Evolutionary conservation across 2,888 invertebrate species (phyloP).

Genomic region (Siphlonurus alternatus): DNA sequence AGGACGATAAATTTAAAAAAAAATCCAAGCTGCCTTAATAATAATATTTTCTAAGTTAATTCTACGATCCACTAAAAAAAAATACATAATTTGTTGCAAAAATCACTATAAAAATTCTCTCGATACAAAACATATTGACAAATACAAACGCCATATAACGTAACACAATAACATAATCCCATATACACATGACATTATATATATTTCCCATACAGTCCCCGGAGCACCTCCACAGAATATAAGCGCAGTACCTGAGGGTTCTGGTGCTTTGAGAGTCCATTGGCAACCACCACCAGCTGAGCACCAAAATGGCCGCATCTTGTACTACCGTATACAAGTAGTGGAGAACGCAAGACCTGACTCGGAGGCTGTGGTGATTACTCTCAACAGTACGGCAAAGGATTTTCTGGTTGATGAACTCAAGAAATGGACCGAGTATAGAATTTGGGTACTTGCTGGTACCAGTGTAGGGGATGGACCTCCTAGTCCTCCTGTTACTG

Average conservation of each 20-base stretch:
- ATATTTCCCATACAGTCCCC: constrained; percentile 59
- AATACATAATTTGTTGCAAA: no score
- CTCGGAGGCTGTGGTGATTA: constrained; percentile 66
- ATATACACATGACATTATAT: no score
- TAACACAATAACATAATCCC: no score
- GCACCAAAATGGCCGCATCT: constrained; percentile 80
- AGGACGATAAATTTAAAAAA: no score
- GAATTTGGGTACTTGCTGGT: constrained; percentile 91
- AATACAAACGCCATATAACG: no score
- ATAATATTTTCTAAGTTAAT: no score
- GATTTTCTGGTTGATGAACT: constrained; percentile 73
- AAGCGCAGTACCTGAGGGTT: constrained; percentile 70
- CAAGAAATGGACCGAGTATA: constrained; percentile 89
- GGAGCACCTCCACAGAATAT: constrained; percentile 94
- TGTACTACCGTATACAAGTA: constrained; percentile 78
- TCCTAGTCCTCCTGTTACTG: constrained; percentile 75
- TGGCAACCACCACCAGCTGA: constrained; percentile 90
- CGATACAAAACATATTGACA: no score
- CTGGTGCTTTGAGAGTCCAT: constrained; percentile 72
- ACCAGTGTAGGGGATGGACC: constrained; percentile 95
- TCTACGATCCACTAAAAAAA: no score
- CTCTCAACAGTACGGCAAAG: constrained; percentile 50
- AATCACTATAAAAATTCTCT: no score
- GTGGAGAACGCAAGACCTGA: constrained; percentile 34
- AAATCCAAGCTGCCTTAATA: no score